A percentile compares a stretch with the other conserved stretches of the same genome.
These are phyloP conservation scores for Acrossocheilus wenchowensis DNA, from an alignment of 2,797 vertebrate genomes.

Conservation along the genomic window DNA sequence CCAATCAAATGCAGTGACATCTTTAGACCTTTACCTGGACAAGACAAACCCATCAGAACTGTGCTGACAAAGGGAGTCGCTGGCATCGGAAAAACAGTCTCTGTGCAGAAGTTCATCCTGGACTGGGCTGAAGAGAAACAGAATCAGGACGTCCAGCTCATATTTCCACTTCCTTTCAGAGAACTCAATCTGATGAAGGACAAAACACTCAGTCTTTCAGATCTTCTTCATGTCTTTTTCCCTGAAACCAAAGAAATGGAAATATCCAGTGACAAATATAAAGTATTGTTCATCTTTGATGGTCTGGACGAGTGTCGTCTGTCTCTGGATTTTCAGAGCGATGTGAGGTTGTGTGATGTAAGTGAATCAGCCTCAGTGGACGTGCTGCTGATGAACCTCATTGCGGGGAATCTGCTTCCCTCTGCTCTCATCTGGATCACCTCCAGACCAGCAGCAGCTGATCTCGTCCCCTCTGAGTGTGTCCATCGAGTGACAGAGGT, in stretches of 20 bases:
- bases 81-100: slow-evolving; percentile 19
- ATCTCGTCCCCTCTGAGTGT: neutral
- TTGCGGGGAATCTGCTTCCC: slow-evolving; percentile 24
- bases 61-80: slow-evolving; percentile 8
- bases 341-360: neutral
- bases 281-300: neutral
- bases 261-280: too few relatives aligned
- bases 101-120: slow-evolving; percentile 2
- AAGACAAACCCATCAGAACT: neutral
- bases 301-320: slow-evolving; percentile 5
- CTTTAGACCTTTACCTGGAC: slow-evolving; percentile 42
- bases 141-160: neutral
- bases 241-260: too few relatives aligned
- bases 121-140: slow-evolving; percentile 1
- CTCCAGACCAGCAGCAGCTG: slow-evolving; percentile 27
- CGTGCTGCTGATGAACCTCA: too few relatives aligned
- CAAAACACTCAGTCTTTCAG: neutral
- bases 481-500: slow-evolving; percentile 8
- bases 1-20: slow-evolving; percentile 56
- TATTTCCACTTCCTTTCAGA: too few relatives aligned
- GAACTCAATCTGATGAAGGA: neutral
- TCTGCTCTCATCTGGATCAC: slow-evolving; percentile 44
- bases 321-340: neutral
- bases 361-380: too few relatives aligned
- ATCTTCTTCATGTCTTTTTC: neutral